These are phyloP conservation scores for Glaucidium brasilianum DNA, from an alignment of 2,113 vertebrate species.

Conservation along the genomic window DNA sequence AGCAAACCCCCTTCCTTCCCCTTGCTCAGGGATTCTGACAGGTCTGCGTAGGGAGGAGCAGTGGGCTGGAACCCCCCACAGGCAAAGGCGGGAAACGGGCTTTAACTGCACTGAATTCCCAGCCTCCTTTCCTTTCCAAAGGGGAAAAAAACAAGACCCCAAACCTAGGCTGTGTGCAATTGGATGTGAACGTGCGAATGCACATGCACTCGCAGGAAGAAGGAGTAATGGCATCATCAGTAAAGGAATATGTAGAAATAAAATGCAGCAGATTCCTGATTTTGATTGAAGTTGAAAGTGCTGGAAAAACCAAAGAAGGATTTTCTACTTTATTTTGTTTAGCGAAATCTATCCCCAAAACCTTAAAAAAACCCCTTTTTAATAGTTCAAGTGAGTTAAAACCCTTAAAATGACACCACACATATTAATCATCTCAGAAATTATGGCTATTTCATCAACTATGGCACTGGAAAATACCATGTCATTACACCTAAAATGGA, in stretches of 20 bases:
- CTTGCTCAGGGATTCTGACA: background rate
- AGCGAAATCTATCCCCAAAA: background rate
- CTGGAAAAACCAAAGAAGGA: background rate
- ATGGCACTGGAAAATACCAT: background rate
- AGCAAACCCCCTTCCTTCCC: background rate
- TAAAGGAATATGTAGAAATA: background rate
- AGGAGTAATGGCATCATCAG: background rate
- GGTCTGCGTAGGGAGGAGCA: background rate
- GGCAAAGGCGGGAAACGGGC: background rate
- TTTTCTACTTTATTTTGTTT: background rate
- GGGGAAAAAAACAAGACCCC: accelerated
- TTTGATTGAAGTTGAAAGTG: background rate
- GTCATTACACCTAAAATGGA: background rate
- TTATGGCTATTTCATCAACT: background rate
- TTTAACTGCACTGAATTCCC: background rate
- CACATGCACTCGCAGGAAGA: background rate
- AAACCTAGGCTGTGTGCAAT: background rate
- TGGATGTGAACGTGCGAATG: background rate
- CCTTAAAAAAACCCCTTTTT: background rate
- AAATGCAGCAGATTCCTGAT: background rate
- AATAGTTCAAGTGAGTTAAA: background rate
- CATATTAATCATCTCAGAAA: background rate
- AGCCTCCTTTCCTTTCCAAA: background rate
- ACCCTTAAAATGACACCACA: background rate
- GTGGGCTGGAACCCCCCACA: background rate